Percentiles rank a stretch among this genome's conserved stretches.
These are phyloP conservation scores for Xylocopa sonorina DNA, from an alignment of 1,140 invertebrate genomes.

Conservation along the genomic window DNA sequence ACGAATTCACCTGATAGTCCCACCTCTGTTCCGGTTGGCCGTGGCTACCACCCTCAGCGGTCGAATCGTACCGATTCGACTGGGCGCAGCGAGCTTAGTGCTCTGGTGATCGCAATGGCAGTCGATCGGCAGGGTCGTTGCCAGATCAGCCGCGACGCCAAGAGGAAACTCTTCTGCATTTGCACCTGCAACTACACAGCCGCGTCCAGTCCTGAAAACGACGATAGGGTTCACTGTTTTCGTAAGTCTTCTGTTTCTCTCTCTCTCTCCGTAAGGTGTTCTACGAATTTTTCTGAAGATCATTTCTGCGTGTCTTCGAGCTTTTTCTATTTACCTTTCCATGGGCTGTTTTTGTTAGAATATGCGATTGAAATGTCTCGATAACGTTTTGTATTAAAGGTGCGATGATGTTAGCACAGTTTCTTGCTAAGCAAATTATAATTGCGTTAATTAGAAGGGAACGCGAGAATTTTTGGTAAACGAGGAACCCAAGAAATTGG, in stretches of 20 bases:
- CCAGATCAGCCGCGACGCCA: conserved; percentile 21
- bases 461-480: too few relatives aligned
- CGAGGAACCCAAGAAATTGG: too few relatives aligned
- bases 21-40: conserved; percentile 1
- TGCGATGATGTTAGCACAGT: too few relatives aligned
- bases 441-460: too few relatives aligned
- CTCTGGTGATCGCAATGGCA: conserved; percentile 21
- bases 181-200: conserved; percentile 41
- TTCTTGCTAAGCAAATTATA: too few relatives aligned
- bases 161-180: conserved; percentile 43
- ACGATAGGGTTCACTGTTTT: conserved; percentile 34
- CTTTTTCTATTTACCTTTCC: neutral
- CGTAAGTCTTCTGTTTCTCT: conserved; percentile 31
- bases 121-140: conserved; percentile 37
- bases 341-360: too few relatives aligned
- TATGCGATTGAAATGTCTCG: too few relatives aligned
- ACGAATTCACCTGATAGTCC: conserved; percentile 13
- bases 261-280: neutral
- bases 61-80: neutral
- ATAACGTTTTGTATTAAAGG: too few relatives aligned
- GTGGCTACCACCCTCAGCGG: neutral
- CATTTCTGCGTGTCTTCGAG: neutral
- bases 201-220: conserved; percentile 46
- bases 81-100: neutral
- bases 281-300: neutral